Evolutionary conservation across 2,113 vertebrate species (phyloP), one percentile per base, ranked within the genome.

Genomic region (Stercorarius parasiticus): DNA sequence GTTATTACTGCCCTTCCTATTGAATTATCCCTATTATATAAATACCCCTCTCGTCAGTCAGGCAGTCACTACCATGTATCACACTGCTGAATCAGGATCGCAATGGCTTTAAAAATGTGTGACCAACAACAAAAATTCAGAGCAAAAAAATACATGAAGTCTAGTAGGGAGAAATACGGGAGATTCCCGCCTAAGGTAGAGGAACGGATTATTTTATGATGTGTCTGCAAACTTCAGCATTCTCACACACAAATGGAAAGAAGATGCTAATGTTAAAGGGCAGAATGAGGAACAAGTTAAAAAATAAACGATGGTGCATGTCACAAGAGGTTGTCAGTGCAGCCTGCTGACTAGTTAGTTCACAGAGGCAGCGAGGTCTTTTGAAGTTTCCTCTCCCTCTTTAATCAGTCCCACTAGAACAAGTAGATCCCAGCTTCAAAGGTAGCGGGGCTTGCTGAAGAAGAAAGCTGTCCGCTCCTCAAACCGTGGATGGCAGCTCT

Each of bases 361-460:
- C 83, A 92, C 47, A 95, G 80, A 88, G 50, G 43, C 88, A 94
- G 53, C 5, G 10, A 91, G 81, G 42, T n/a, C 88, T 91, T 95
- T 93, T 95, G 96, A 95, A 95, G 69, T 71, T 92, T 83, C 74
- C 38, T 83, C 71, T 95, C 30, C 21, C 13, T 74, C 91, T 92
- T 90, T 96, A 91, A 95, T 96, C 90, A 83, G 82, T 86, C 69
- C 52, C 88, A 45, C 67, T 61, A 97, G 76, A 92, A 82, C 47
- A 92, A 97, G 80, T 30, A 76, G 80, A 88, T 84, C 36, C 38
- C 21, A 82, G 69, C 92, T 92, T 95, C 96, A 97, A 97, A 97
- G 88, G 65, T 40, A 84, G 64, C 56, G 56, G 56, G 43, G 43
- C 65, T 91, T 47, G 61, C 88, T 65, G 71, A 92, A 95, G 86